phyloP scores from a whole-genome alignment of 1,140 invertebrate genomes.

The Drosophila lini region DNA sequence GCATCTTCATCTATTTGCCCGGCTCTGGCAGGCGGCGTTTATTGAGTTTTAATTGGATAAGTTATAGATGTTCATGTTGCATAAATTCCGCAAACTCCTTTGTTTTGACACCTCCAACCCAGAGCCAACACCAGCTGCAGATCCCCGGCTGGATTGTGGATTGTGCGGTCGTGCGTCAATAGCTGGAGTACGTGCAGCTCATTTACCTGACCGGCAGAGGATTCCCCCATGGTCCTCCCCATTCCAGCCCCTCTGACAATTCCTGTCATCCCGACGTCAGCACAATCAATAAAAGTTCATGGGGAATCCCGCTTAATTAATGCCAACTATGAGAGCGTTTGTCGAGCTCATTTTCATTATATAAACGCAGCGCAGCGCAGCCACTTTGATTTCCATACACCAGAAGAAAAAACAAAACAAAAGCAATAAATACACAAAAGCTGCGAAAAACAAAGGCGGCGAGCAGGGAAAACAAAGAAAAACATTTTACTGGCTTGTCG shows the following conservation, averaged over 20 bases:
- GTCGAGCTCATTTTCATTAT: conserved; percentile 53
- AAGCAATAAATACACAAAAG: conserved; percentile 53
- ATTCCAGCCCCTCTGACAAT: not conserved
- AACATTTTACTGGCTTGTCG: conserved; percentile 53
- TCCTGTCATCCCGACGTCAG: conserved; percentile 32
- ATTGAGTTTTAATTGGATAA: conserved; percentile 83
- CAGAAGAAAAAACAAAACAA: conserved; percentile 1
- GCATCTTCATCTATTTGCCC: conserved; percentile 70
- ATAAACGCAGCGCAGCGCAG: conserved; percentile 34
- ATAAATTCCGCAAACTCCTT: conserved; percentile 76
- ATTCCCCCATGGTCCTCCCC: not conserved
- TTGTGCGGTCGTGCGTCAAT: conserved; percentile 67
- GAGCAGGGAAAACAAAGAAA: conserved; percentile 43
- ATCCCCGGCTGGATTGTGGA: conserved; percentile 26
- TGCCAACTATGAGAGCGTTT: conserved; percentile 49
- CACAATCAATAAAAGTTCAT: conserved; percentile 68
- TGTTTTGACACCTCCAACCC: conserved; percentile 67
- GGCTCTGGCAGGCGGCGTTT: conserved; percentile 59
- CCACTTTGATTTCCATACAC: conserved; percentile 51
- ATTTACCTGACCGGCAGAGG: conserved; percentile 53
- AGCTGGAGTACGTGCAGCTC: conserved; percentile 61
- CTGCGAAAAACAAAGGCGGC: conserved; percentile 31
- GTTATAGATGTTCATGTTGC: conserved; percentile 81
- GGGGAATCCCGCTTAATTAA: conserved; percentile 66
- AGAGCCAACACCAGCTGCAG: conserved; percentile 31